Base-by-base conservation (phyloP, 2,888 invertebrate genomes). In the Pterostichus niger region DNA sequence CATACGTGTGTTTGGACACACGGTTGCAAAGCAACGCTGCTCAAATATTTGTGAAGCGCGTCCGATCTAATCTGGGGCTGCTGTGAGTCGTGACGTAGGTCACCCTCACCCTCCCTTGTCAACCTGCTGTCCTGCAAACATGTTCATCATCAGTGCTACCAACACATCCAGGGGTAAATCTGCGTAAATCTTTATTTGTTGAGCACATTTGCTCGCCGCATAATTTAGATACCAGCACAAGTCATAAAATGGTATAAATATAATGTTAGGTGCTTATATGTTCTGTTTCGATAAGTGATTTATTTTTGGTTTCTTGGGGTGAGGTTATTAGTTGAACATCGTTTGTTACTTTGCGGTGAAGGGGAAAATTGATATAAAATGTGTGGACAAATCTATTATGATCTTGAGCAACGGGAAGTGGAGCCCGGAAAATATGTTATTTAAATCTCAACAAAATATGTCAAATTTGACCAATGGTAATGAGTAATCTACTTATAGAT, bases 1-100 rank as follows among this genome's bases (percentile, higher is more conserved):
- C 68, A 44, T 64, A n/a, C n/a, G 31, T 40, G 13, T 71, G 68
- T 71, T 71, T 71, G 68, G 13, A 13, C 68, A 71, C 17, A 17
- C 44, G 17, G 68, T 71, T 71, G 46, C 68, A 71, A 71, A 71
- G 68, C 46, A 71, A 7, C 68, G 15, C 44, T 44, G 68, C 17
- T 40, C 68, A 71, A 71, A 71, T 44, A 71, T 71, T 71, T 71
- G 68, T 44, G 17, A 40, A 71, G 68, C 68, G 68, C 44, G 40
- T 64, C 64, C 64, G 40, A 33, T 64, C 35, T 64, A 71, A 71
- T 71, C 68, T 71, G 68, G 44, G 35, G 44, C 15, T 44, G 24
- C 10, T 44, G 44, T 15, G 44, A 44, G 15, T 71, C 17, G 44
- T 33, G 35, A 64, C 64, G 64, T 64, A 35, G 33, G 40, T 35